Conservation (phyloP, 2,113 vertebrate species). For the Sceloporus undulatus region DNA sequence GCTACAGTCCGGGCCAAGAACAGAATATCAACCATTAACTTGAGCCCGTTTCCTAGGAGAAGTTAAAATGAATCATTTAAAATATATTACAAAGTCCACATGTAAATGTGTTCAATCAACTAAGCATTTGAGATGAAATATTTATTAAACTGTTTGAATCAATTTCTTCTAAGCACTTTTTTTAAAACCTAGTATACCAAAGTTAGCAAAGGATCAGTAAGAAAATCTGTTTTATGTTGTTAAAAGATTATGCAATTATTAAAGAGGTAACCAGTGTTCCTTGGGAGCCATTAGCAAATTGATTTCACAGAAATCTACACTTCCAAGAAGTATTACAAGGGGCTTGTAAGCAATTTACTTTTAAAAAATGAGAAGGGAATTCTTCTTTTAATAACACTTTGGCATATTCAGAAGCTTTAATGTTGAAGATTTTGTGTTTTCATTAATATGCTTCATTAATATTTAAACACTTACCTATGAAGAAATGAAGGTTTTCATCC, state of each 20-base stretch:
- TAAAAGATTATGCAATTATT: slow-evolving; percentile 52
- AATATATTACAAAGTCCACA: slow-evolving; percentile 51
- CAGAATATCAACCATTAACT: no score
- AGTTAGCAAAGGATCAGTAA: background rate
- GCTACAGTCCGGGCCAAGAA: no score
- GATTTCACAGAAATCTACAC: slow-evolving; percentile 50
- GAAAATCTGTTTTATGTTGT: slow-evolving; percentile 52
- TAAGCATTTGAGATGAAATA: slow-evolving; percentile 56
- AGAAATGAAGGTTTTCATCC: background rate
- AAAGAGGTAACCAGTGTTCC: slow-evolving; percentile 46
- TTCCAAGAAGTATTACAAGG: slow-evolving; percentile 39
- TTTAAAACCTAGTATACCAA: slow-evolving; percentile 55
- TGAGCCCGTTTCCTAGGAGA: background rate
- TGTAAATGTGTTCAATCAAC: slow-evolving; percentile 61
- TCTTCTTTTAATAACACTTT: slow-evolving; percentile 42
- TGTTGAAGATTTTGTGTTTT: background rate
- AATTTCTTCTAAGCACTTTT: slow-evolving; percentile 45
- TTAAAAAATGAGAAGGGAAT: slow-evolving; percentile 37
- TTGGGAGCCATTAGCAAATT: slow-evolving; percentile 56
- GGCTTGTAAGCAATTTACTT: slow-evolving; percentile 41
- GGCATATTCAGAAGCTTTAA: background rate
- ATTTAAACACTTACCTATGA: no score
- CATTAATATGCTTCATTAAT: background rate
- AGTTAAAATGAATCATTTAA: slow-evolving; percentile 41
- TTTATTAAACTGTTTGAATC: slow-evolving; percentile 60